phyloP scores from a whole-genome alignment of 2,888 invertebrate genomes.

The Bibio marci region DNA sequence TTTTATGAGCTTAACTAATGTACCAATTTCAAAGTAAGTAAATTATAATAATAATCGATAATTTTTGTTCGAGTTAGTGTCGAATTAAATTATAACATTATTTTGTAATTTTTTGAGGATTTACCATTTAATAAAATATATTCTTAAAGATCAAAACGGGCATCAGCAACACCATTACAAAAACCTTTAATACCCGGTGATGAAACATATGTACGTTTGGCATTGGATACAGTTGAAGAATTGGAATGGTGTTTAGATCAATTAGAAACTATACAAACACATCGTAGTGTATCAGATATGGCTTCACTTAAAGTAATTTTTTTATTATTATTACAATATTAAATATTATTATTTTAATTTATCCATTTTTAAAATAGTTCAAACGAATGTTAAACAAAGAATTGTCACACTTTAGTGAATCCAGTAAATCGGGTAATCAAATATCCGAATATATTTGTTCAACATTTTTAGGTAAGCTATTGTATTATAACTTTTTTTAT shows the following conservation, averaged over 20 bases:
- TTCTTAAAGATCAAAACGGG: slow-evolving; percentile 25
- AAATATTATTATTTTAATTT: slow-evolving; percentile 3
- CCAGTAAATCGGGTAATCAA: slow-evolving; percentile 97
- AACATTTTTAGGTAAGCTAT: slow-evolving; percentile 92
- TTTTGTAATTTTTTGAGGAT: neutral
- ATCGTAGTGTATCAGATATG: slow-evolving; percentile 98
- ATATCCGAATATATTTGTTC: slow-evolving; percentile 99
- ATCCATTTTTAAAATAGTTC: slow-evolving; percentile 50
- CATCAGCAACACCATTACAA: slow-evolving; percentile 39
- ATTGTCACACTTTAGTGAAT: slow-evolving; percentile 96
- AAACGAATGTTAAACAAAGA: slow-evolving; percentile 99
- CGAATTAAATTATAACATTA: slow-evolving; percentile 5
- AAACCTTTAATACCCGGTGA: slow-evolving; percentile 35
- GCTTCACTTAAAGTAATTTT: slow-evolving; percentile 88
- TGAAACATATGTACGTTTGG: slow-evolving; percentile 83
- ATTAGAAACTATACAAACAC: slow-evolving; percentile 97
- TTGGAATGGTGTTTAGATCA: slow-evolving; percentile 99
- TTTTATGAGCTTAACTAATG: slow-evolving; percentile 93
- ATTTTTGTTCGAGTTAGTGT: neutral
- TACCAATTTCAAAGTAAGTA: slow-evolving; percentile 56
- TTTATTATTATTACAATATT: slow-evolving; percentile 3
- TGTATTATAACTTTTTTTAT: too few species aligned
- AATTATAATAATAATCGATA: slow-evolving; percentile 11
- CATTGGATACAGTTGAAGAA: slow-evolving; percentile 94
- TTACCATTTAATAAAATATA: too few species aligned